Evolutionary conservation across 2,113 vertebrate species (phyloP).

Genomic region (Channa maculata): DNA sequence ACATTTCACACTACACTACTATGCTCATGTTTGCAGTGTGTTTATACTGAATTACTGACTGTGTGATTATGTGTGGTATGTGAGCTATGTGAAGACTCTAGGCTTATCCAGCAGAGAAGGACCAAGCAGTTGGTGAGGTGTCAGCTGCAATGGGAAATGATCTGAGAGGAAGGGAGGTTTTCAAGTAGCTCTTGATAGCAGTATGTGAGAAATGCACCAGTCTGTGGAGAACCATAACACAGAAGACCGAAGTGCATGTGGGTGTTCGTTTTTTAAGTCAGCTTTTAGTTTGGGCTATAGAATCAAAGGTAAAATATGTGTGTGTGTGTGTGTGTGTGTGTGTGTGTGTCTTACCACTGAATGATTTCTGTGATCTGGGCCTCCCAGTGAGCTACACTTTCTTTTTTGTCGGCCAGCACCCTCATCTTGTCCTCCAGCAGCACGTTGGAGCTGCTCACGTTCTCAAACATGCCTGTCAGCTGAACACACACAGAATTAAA

Average conservation of each 20-base stretch:
- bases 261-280: neutral
- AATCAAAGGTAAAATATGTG: neutral
- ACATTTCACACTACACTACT: conserved; percentile 39
- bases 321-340: conserved; percentile 3
- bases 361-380: conserved; percentile 99
- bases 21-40: conserved; percentile 42
- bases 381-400: conserved; percentile 98
- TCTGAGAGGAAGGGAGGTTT: conserved; percentile 65
- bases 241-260: neutral
- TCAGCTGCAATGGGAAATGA: conserved; percentile 74
- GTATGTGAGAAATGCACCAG: conserved; percentile 61
- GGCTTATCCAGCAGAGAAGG: conserved; percentile 58
- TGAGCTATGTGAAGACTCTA: conserved; percentile 55
- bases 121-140: conserved; percentile 71
- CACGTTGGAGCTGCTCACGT: conserved; percentile 86
- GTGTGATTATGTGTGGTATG: conserved; percentile 42
- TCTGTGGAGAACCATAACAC: conserved; percentile 40
- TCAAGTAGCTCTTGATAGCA: conserved; percentile 45
- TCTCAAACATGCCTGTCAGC: conserved; percentile 90
- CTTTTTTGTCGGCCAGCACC: conserved; percentile 95
- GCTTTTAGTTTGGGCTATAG: neutral
- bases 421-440: conserved; percentile 96
- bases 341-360: conserved; percentile 90
- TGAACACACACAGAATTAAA: conserved; percentile 61
- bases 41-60: conserved; percentile 11